A percentile compares a stretch with the other conserved stretches of the same genome.
These are phyloP conservation scores for Xiphophorus couchianus DNA, from an alignment of 2,113 vertebrate genomes.

Conservation along the genomic window DNA sequence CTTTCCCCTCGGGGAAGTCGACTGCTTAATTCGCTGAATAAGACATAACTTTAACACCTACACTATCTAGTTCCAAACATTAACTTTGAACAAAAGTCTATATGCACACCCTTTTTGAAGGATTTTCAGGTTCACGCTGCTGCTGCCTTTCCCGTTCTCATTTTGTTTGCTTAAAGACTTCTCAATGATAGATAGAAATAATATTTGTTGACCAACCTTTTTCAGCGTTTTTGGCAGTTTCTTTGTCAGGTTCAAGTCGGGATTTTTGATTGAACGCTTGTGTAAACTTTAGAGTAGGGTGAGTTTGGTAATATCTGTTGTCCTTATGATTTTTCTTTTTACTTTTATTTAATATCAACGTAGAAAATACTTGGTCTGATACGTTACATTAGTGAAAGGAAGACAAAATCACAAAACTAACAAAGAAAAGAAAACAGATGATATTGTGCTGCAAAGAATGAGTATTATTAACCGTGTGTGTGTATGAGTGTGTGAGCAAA, in stretches of 20 bases:
- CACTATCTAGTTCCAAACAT: constrained; percentile 10
- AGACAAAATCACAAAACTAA: too few species aligned
- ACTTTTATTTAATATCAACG: too few species aligned
- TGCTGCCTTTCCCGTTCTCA: background rate
- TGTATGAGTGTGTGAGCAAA: too few species aligned
- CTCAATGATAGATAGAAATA: background rate
- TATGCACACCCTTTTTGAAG: background rate
- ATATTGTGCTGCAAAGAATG: too few species aligned
- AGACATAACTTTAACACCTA: constrained; percentile 25
- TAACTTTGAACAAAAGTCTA: background rate
- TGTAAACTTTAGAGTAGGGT: too few species aligned
- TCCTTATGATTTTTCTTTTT: too few species aligned
- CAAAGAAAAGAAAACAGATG: too few species aligned
- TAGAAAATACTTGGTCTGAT: too few species aligned
- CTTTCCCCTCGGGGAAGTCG: constrained; percentile 9
- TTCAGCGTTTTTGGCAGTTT: background rate
- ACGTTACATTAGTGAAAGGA: too few species aligned
- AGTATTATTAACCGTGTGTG: too few species aligned
- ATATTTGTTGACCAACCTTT: background rate
- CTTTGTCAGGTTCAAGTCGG: background rate
- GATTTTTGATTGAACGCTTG: background rate
- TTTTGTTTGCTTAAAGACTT: background rate
- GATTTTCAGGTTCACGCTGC: background rate
- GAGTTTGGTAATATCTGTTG: too few species aligned
- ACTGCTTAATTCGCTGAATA: constrained; percentile 33